Evolutionary conservation across 2,113 vertebrate genomes (phyloP), one percentile per base, ranked within the genome.

Genomic region (Neotoma lepida): DNA sequence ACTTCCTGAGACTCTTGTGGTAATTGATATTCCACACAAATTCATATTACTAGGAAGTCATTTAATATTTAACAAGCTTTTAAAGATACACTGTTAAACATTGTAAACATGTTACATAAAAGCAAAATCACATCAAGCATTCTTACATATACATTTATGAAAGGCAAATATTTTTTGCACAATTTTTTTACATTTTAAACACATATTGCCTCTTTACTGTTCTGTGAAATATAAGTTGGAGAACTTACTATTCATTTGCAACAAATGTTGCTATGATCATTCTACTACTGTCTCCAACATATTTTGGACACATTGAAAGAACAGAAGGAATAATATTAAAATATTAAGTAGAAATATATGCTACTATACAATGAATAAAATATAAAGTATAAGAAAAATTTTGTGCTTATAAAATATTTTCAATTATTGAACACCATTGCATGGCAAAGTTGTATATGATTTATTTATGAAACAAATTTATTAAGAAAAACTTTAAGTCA

Each of bases 281-380:
- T 24, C 9, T 80, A 0, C n/a, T 74, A 56, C 58, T 39, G n/a
- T 85, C 86, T 91, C 73, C 28, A 96, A 96, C 96, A 88, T 95
- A 18, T 56, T 87, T 94, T 35, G 71, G 70, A 94, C 2, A 88
- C n/a, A 93, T 93, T 90, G 58, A 20, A 56, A 56, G 35, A 49
- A 92, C 8, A 26, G 22, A 90, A 30, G 56, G 22, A 96, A 41
- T 86, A 85, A 92, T 84, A 66, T 10, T 97, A 88, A 94, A 90
- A 96, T 96, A 93, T 93, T 96, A 87, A 96, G 94, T 78, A 35
- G 87, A 97, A 94, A 94, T 77, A 39, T 2, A 4, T 68, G 64
- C 28, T 78, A 58, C 39, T 94, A 88, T 70, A 17, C 17, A 77
- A 89, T 63, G 20, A 92, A 92, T 17, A 86, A 95, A 97, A 86